Evolutionary conservation across 2,888 invertebrate species (phyloP).

Genomic region (Dione vanillae): DNA sequence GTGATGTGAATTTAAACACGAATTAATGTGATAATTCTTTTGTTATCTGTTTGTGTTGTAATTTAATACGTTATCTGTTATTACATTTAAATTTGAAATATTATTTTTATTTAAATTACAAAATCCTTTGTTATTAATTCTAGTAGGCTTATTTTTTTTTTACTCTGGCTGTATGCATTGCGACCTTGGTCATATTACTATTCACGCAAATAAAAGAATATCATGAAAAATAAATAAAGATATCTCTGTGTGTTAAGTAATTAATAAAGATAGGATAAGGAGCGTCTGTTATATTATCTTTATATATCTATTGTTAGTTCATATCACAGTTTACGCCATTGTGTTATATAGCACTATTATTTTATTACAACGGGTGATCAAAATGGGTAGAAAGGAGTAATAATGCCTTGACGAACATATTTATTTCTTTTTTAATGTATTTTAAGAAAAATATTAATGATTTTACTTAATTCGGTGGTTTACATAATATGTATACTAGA

Average conservation of each 20-base stretch:
- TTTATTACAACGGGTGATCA: too few relatives aligned
- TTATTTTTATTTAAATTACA: not conserved
- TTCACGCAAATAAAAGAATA: too few relatives aligned
- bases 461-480: too few relatives aligned
- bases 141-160: too few relatives aligned
- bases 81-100: not conserved
- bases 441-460: too few relatives aligned
- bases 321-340: not conserved
- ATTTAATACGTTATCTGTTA: not conserved
- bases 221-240: too few relatives aligned
- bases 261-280: not conserved
- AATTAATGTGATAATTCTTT: not conserved
- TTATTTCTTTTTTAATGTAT: too few relatives aligned
- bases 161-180: too few relatives aligned
- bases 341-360: not conserved
- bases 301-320: not conserved
- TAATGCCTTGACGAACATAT: too few relatives aligned
- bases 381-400: too few relatives aligned
- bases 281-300: not conserved
- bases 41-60: constrained; percentile 4
- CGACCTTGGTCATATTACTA: too few relatives aligned
- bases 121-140: not conserved
- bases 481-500: too few relatives aligned
- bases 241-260: not conserved
- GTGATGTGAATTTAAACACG: not conserved